Percentiles rank a stretch among this genome's conserved stretches.
Conservation (phyloP, 92 coral and sea anemone species). For the Umimayanthus kanabou region DNA sequence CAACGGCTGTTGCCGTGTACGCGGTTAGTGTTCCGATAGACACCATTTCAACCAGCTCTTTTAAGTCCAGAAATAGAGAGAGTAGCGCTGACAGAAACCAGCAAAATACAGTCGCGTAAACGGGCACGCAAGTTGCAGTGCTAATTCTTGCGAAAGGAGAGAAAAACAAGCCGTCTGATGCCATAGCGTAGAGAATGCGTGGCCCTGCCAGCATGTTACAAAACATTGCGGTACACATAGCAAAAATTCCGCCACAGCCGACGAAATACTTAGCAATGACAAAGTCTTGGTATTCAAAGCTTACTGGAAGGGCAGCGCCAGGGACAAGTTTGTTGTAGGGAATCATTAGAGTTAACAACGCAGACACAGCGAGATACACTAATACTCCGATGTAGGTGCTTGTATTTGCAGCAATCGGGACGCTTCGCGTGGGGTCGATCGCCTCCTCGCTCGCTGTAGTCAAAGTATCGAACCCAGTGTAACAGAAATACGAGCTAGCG, state of each 20-base stretch:
- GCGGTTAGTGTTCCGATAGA: conserved; percentile 87
- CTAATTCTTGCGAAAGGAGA: conserved; percentile 57
- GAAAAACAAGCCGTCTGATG: conserved; percentile 74
- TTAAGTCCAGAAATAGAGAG: conserved; percentile 61
- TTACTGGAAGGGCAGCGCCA: conserved; percentile 64
- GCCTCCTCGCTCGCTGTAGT: conserved; percentile 84
- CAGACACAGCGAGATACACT: conserved; percentile 70
- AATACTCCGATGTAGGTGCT: conserved; percentile 81
- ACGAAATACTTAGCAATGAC: conserved; percentile 74
- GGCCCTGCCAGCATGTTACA: conserved; percentile 72
- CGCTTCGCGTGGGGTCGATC: conserved; percentile 59
- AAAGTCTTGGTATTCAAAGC: conserved; percentile 70
- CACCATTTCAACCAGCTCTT: conserved; percentile 77
- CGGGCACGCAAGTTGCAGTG: conserved; percentile 57
- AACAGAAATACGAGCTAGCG: conserved; percentile 76
- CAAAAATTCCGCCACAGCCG: conserved; percentile 81
- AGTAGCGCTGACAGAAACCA: conserved; percentile 63
- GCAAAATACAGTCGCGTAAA: conserved; percentile 60
- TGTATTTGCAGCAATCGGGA: conserved; percentile 64
- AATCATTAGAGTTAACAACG: conserved; percentile 74
- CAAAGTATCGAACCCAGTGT: conserved; percentile 83
- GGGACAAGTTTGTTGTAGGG: conserved; percentile 70
- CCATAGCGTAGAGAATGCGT: conserved; percentile 83
- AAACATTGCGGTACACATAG: conserved; percentile 71
- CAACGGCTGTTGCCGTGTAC: conserved; percentile 71